phyloP scores from a whole-genome alignment of 2,888 invertebrate species.

The Stenolophus ochropezus region DNA sequence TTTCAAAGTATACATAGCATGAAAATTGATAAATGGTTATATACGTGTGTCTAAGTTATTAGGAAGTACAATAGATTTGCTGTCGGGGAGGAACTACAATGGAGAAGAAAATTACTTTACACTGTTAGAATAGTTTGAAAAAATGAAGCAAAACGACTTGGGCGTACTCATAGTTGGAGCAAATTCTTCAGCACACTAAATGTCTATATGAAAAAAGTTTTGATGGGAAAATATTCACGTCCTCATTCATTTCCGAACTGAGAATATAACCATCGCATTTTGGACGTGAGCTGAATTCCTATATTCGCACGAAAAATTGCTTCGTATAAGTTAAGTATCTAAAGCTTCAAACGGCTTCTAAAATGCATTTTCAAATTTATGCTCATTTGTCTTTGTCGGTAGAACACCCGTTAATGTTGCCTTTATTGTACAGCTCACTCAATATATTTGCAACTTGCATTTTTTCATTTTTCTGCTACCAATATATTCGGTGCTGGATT shows the following conservation, averaged over 20 bases:
- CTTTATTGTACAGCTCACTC: neutral
- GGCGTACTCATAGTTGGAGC: slow-evolving; percentile 10
- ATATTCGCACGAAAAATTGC: slow-evolving; percentile 26
- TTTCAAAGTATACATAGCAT: neutral
- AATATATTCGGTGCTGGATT: neutral
- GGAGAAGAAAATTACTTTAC: slow-evolving; percentile 9
- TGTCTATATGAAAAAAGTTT: slow-evolving; percentile 20
- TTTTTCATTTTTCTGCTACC: neutral
- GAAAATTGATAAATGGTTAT: neutral
- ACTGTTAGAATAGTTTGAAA: slow-evolving; percentile 4
- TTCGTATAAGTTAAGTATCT: slow-evolving; percentile 36
- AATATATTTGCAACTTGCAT: neutral
- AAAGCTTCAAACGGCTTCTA: slow-evolving; percentile 20
- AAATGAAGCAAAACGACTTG: slow-evolving; percentile 6
- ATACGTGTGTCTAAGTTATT: neutral
- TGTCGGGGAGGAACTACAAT: neutral
- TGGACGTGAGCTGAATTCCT: slow-evolving; percentile 33
- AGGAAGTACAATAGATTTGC: slow-evolving; percentile 3
- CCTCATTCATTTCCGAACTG: slow-evolving; percentile 38
- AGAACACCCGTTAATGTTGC: neutral
- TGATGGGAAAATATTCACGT: slow-evolving; percentile 40
- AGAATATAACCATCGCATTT: slow-evolving; percentile 35
- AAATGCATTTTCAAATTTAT: slow-evolving; percentile 24
- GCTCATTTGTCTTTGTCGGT: slow-evolving; percentile 14
- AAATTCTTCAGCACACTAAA: slow-evolving; percentile 30